Evolutionary conservation across 2,113 vertebrate species (phyloP).

Genomic region (Acrocephalus kingi): DNA sequence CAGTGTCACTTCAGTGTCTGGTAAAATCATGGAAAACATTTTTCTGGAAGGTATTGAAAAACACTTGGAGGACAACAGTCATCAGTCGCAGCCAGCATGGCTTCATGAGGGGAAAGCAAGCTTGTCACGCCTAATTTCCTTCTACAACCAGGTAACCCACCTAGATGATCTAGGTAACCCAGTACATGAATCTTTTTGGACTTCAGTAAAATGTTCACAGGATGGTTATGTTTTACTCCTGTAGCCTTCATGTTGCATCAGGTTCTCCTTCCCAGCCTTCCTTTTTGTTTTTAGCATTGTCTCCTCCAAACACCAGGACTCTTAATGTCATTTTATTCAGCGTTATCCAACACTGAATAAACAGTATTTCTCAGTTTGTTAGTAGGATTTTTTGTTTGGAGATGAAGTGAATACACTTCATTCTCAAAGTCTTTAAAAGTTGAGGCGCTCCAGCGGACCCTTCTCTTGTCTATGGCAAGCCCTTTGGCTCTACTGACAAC

Average conservation of each 20-base stretch:
- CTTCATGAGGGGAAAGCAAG: background rate
- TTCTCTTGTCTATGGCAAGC: background rate
- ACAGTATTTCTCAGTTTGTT: background rate
- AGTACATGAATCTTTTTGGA: background rate
- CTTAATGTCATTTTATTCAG: background rate
- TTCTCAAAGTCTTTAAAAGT: background rate
- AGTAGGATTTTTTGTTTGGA: background rate
- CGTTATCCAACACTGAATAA: background rate
- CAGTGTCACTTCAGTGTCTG: background rate
- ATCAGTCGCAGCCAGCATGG: background rate
- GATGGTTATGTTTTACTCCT: background rate
- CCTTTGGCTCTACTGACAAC: background rate
- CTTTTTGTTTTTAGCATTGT: background rate
- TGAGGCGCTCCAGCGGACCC: background rate
- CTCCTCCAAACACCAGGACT: background rate
- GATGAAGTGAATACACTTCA: background rate
- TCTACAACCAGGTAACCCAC: background rate
- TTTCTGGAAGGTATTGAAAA: background rate
- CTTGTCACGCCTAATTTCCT: background rate
- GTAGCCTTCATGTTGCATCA: fast-evolving
- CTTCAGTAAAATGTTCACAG: background rate
- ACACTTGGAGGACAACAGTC: background rate
- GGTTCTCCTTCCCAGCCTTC: background rate
- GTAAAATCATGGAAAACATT: background rate
- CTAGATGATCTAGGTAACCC: background rate